Evolutionary conservation across 2,113 vertebrate species (phyloP).

Genomic region (Myotis brandtii): DNA sequence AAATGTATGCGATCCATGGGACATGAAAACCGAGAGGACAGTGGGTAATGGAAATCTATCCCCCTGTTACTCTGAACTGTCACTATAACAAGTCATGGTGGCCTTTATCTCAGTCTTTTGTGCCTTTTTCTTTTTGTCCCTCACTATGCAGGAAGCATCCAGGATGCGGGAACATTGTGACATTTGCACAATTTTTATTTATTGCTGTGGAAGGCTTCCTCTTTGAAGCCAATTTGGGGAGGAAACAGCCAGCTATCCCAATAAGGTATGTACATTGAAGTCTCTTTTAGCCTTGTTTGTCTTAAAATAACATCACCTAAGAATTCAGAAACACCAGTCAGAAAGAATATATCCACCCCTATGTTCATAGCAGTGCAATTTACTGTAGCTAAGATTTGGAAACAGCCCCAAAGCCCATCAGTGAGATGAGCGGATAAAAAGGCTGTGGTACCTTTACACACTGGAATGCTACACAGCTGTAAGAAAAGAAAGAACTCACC

Average conservation of each 20-base stretch:
- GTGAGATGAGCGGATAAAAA: too few relatives aligned
- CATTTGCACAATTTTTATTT: constrained; percentile 96
- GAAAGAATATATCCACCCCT: too few relatives aligned
- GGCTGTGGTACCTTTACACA: too few relatives aligned
- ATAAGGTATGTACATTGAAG: constrained; percentile 87
- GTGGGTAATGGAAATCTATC: background rate
- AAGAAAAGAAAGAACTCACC: too few relatives aligned
- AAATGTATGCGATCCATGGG: background rate
- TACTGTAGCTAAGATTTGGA: too few relatives aligned
- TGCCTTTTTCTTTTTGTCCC: background rate
- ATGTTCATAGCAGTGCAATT: too few relatives aligned
- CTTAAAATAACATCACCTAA: too few relatives aligned
- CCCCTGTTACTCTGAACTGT: background rate
- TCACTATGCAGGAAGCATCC: constrained; percentile 89
- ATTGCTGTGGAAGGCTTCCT: constrained; percentile 96
- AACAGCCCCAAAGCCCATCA: too few relatives aligned
- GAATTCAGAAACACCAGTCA: too few relatives aligned
- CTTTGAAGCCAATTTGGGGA: constrained; percentile 93
- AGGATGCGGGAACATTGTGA: constrained; percentile 98
- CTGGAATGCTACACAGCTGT: too few relatives aligned
- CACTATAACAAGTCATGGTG: background rate
- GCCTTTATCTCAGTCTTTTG: fast-evolving
- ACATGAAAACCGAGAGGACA: background rate
- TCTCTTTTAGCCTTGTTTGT: background rate
- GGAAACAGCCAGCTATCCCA: constrained; percentile 93